These are phyloP conservation scores for Choreutis nemorana DNA, from an alignment of 2,888 invertebrate species.

Conservation along the genomic window DNA sequence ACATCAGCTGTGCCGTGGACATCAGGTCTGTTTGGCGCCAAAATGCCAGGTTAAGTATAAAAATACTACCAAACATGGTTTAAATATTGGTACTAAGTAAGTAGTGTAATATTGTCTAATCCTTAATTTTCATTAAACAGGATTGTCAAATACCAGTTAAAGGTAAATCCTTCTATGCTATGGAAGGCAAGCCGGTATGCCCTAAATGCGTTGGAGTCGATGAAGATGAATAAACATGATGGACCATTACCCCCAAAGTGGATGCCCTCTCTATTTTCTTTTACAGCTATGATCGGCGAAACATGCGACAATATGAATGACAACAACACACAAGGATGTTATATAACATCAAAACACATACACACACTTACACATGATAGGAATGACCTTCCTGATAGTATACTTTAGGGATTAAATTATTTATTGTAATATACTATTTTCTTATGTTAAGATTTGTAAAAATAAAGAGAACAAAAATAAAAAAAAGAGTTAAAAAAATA, in stretches of 20 bases:
- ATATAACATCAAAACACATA: constrained; percentile 25
- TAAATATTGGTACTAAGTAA: too few species aligned
- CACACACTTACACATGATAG: constrained; percentile 16
- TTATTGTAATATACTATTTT: constrained; percentile 59
- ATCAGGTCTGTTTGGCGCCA: constrained; percentile 4
- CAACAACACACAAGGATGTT: constrained; percentile 19
- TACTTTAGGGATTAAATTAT: constrained; percentile 39
- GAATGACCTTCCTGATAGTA: constrained; percentile 17
- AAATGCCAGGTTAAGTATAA: constrained; percentile 44
- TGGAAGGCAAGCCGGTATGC: constrained; percentile 97
- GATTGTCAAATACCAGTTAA: constrained; percentile 94
- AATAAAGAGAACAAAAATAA: constrained; percentile 23
- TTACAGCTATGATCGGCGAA: constrained; percentile 56
- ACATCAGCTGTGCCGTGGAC: too few species aligned
- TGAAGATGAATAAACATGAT: constrained; percentile 74
- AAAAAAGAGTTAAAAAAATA: constrained; percentile 16
- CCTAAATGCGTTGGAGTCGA: constrained; percentile 92
- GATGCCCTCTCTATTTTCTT: constrained; percentile 51
- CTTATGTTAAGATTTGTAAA: constrained; percentile 59
- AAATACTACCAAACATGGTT: constrained; percentile 16
- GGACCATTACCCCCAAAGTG: constrained; percentile 23
- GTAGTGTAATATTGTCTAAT: too few species aligned
- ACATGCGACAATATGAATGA: constrained; percentile 22
- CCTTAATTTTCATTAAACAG: too few species aligned
- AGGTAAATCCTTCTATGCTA: constrained; percentile 96